phyloP scores from a whole-genome alignment of 2,797 vertebrate species.

The Melanotaenia maccullochi region DNA sequence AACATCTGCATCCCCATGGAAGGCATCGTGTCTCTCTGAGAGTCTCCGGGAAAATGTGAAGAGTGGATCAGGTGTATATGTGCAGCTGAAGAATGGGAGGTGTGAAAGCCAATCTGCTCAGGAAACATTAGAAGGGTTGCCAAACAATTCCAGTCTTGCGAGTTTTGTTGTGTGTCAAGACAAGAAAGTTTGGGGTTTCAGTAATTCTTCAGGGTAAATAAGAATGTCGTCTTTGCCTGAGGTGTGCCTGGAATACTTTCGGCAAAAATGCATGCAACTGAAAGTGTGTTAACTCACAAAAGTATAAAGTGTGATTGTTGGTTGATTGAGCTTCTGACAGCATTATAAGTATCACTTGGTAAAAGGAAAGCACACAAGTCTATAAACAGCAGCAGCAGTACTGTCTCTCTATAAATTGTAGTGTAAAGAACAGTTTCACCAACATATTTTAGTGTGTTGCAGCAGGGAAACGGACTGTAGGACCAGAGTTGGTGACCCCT shows the following conservation, averaged over 20 bases:
- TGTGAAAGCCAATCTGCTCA: constrained; percentile 29
- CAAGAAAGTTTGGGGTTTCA: constrained; percentile 48
- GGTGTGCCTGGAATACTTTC: constrained; percentile 27
- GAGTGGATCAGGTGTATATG: constrained; percentile 21
- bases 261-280: not conserved
- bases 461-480: no score
- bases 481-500: no score
- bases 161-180: constrained; percentile 63
- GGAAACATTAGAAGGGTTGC: constrained; percentile 22
- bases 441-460: no score
- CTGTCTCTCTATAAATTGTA: not conserved
- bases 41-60: constrained; percentile 9
- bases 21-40: constrained; percentile 60
- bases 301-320: not conserved
- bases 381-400: not conserved
- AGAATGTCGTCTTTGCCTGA: constrained; percentile 12
- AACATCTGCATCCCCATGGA: constrained; percentile 76
- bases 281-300: not conserved
- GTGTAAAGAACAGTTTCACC: no score
- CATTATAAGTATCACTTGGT: not conserved
- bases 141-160: constrained; percentile 54
- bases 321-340: not conserved
- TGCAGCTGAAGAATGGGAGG: constrained; percentile 52
- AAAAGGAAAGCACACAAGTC: not conserved
- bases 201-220: constrained; percentile 19